A percentile compares a stretch with the other conserved stretches of the same genome.
These are phyloP conservation scores for Pan troglodytes DNA, from an alignment of 2,113 vertebrate genomes.

Conservation along the genomic window DNA sequence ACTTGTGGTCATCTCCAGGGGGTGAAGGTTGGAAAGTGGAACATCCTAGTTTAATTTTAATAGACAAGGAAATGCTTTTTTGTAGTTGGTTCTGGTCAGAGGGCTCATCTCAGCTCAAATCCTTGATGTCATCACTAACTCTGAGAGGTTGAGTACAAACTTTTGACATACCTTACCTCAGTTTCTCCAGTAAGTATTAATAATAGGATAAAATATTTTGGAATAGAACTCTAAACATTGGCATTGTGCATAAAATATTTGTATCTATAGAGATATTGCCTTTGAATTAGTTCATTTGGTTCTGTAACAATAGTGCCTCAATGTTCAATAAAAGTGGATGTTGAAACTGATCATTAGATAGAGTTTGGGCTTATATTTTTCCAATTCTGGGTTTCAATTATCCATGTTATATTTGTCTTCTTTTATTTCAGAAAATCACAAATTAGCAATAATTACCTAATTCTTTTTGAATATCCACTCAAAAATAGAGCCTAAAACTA, in stretches of 20 bases:
- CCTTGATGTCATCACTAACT: neutral
- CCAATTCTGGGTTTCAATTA: conserved; percentile 36
- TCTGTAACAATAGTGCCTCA: neutral
- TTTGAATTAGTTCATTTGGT: neutral
- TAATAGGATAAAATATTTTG: neutral
- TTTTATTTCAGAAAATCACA: conserved; percentile 32
- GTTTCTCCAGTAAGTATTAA: neutral
- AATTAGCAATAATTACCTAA: conserved; percentile 43
- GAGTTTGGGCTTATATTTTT: neutral
- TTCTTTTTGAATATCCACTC: conserved; percentile 42
- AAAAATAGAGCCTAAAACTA: neutral
- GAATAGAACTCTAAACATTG: neutral
- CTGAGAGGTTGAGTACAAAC: neutral
- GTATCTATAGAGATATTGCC: neutral
- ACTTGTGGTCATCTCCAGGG: neutral
- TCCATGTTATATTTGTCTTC: neutral
- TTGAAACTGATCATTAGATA: neutral
- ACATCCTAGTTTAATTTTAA: neutral
- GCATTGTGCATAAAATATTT: neutral
- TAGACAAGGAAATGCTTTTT: neutral
- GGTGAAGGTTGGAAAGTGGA: neutral
- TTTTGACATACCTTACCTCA: neutral
- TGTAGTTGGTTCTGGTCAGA: neutral
- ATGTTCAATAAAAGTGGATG: neutral
- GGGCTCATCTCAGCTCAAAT: neutral